These are phyloP conservation scores for Pandemis corylana DNA, from an alignment of 2,888 invertebrate genomes.

Conservation along the genomic window DNA sequence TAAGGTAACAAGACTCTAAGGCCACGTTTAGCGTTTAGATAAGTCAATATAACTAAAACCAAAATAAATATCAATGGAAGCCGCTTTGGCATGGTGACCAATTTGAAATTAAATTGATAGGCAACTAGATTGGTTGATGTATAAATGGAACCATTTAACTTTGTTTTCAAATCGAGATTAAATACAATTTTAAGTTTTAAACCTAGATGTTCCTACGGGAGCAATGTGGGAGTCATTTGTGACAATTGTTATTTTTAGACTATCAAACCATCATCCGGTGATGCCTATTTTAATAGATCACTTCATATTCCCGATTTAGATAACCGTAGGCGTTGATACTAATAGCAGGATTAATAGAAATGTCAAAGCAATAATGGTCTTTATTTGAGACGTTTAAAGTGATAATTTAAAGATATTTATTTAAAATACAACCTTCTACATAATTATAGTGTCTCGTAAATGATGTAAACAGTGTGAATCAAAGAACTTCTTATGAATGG, in stretches of 20 bases:
- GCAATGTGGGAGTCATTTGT: not conserved
- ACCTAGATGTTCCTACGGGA: not conserved
- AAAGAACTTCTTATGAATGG: not conserved
- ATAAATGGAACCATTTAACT: not conserved
- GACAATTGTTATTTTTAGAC: constrained; percentile 1
- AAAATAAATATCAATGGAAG: not conserved
- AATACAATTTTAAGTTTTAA: not conserved
- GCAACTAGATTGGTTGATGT: not conserved
- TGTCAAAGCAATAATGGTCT: not conserved
- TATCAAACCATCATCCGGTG: not conserved
- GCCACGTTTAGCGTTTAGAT: no score
- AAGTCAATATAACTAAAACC: no score
- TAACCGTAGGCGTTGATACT: not conserved
- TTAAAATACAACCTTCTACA: not conserved
- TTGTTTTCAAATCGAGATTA: not conserved
- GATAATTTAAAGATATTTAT: not conserved
- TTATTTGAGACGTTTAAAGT: not conserved
- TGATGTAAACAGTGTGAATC: not conserved
- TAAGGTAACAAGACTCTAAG: no score
- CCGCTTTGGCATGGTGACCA: not conserved
- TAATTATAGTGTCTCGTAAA: no score
- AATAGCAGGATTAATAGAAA: constrained; percentile 4
- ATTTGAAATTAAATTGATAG: not conserved
- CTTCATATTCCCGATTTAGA: constrained; percentile 12
- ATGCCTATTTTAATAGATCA: constrained; percentile 9